Evolutionary conservation across 2,888 invertebrate species (phyloP), one percentile per base, ranked within the genome.

Genomic region (Mythimna loreyi): DNA sequence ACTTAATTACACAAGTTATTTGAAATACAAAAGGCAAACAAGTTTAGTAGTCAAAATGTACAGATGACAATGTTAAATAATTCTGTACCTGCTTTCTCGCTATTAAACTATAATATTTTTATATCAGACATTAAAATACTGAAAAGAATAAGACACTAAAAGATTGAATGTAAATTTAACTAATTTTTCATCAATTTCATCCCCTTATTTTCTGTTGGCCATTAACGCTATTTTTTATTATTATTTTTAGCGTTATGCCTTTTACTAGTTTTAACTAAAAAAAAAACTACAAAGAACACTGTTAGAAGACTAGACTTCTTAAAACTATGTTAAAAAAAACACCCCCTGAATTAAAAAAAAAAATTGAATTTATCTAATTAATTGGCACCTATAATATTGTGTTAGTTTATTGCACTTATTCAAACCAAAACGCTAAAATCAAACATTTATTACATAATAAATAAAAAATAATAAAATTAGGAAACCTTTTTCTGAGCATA

Each of bases 401-500:
- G 70, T 81, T 84, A 85, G 79, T 82, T 70, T 77, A 85, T 80
- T 75, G 75, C 81, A 81, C 78, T 73, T 69, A 28, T 52, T 68
- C 64, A 73, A 80, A 75, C 25, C 30, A 33, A 77, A 79, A 70
- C 62, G 43, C 36, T 57, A 40, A 73, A 67, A 45, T 47, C 53
- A 64, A 62, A 64, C 25, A 36, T 49, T 70, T 58, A 30, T 68
- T 62, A 71, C 62, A 50, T 70, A 78, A 69, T 69, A 72, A 76
- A 81, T 70, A 76, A 83, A 75, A 69, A 84, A 76, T 72, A 74
- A 72, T 75, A 25, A 75, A 84, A 87, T 90, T 92, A 92, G 93
- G 93, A 92, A 92, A 92, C 90, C 77, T 84, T 83, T 80, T 82
- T 74, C 75, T 92, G 92, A 92, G 92, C 92, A 85, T 61, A 81